These are phyloP conservation scores for Sterrhoptilus dennistouni DNA, from an alignment of 2,113 vertebrate species.

Conservation along the genomic window DNA sequence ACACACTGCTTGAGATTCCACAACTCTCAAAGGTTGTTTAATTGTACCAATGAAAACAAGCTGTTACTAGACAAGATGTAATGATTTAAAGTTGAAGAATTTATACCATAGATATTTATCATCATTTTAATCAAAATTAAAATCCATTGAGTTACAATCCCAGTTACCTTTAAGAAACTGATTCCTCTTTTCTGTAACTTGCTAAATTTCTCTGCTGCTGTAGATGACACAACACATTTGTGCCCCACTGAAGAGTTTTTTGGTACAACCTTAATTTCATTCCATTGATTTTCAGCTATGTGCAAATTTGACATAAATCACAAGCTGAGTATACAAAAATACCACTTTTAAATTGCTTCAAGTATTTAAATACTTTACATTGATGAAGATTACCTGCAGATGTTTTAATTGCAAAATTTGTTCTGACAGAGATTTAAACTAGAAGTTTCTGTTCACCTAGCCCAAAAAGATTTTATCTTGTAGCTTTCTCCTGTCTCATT, in stretches of 20 bases:
- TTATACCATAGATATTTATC: neutral
- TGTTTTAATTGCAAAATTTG: conserved; percentile 14
- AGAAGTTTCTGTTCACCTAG: neutral
- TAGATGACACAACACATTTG: neutral
- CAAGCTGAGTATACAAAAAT: neutral
- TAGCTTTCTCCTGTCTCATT: neutral
- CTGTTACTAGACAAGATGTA: neutral
- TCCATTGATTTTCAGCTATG: neutral
- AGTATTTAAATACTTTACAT: neutral
- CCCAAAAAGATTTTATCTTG: neutral
- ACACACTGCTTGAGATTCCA: neutral
- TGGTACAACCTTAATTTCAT: neutral
- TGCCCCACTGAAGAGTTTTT: neutral
- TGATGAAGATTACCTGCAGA: neutral
- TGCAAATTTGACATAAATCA: neutral
- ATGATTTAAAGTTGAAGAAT: neutral
- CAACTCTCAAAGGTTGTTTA: neutral
- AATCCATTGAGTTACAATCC: neutral
- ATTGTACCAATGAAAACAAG: neutral
- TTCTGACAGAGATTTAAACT: neutral
- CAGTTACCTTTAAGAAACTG: neutral
- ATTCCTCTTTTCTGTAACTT: neutral
- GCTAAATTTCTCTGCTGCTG: neutral
- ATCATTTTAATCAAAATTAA: neutral
- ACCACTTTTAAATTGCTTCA: neutral